Evolutionary conservation across 1,140 invertebrate genomes (phyloP).

Genomic region (Sycobia sp.): DNA sequence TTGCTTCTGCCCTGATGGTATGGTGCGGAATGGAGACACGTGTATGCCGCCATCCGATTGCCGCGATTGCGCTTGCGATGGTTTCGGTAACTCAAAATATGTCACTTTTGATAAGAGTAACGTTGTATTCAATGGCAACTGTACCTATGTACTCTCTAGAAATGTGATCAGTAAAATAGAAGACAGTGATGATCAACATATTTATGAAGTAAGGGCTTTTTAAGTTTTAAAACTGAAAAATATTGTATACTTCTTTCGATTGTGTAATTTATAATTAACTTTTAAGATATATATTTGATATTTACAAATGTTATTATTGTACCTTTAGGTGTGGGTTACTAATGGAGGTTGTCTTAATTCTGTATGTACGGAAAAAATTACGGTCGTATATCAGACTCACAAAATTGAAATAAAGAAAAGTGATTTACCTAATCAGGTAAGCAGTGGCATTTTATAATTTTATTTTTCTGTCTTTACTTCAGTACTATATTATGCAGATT

Average conservation of each 20-base stretch:
- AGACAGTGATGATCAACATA: conserved; percentile 57
- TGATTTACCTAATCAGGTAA: conserved; percentile 5
- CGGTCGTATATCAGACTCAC: conserved; percentile 70
- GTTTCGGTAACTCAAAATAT: conserved; percentile 73
- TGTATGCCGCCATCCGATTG: conserved; percentile 76
- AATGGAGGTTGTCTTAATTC: conserved; percentile 37
- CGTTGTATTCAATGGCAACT: conserved; percentile 76
- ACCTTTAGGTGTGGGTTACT: conserved; percentile 28
- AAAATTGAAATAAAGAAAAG: conserved; percentile 64
- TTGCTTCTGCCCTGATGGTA: conserved; percentile 82
- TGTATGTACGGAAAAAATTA: conserved; percentile 68
- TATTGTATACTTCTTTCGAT: too few relatives aligned
- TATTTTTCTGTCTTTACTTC: too few relatives aligned
- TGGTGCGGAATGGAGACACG: conserved; percentile 70
- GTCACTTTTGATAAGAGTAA: conserved; percentile 76
- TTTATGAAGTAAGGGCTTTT: conserved; percentile 70
- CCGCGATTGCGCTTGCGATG: conserved; percentile 77
- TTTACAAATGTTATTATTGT: neutral
- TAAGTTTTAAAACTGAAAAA: neutral
- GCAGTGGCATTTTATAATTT: too few relatives aligned
- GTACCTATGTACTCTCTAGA: conserved; percentile 76
- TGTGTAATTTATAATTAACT: too few relatives aligned
- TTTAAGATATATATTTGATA: conserved; percentile 19
- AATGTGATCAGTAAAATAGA: conserved; percentile 58
- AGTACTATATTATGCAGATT: neutral